Evolutionary conservation across 2,888 invertebrate genomes (phyloP).

Genomic region (Drosophila glabriapex): DNA sequence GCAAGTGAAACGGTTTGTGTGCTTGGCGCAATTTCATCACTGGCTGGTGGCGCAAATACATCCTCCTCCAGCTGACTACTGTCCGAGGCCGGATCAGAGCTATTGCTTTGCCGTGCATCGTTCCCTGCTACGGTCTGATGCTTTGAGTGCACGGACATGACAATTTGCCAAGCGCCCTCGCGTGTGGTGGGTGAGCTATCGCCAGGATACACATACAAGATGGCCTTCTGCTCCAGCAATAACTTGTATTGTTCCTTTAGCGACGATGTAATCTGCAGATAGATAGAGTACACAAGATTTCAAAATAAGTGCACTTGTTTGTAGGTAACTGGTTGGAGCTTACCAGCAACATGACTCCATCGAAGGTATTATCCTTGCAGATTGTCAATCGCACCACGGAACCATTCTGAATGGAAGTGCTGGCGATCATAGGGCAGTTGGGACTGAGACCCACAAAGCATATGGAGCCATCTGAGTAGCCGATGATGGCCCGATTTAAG

Average conservation of each 20-base stretch:
- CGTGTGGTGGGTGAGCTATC: conserved; percentile 83
- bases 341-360: conserved; percentile 87
- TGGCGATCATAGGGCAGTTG: conserved; percentile 86
- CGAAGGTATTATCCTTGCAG: conserved; percentile 89
- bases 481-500: conserved; percentile 89
- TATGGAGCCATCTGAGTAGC: conserved; percentile 88
- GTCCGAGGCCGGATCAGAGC: conserved; percentile 83
- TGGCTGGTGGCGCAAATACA: conserved; percentile 68
- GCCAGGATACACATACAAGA: conserved; percentile 90
- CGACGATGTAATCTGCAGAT: conserved; percentile 89
- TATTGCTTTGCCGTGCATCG: conserved; percentile 75
- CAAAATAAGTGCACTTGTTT: background rate
- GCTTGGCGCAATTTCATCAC: conserved; percentile 64
- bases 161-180: conserved; percentile 85
- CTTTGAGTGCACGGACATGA: conserved; percentile 82
- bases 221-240: conserved; percentile 91
- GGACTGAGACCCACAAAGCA: conserved; percentile 86
- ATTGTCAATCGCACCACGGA: conserved; percentile 86
- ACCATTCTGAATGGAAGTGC: conserved; percentile 84
- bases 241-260: conserved; percentile 93
- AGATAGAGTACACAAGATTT: background rate
- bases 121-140: conserved; percentile 39
- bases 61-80: conserved; percentile 83
- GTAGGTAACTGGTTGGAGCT: conserved; percentile 48
- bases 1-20: conserved; percentile 39